Evolutionary conservation across 2,113 vertebrate species (phyloP).

Genomic region (Neolamprologus devosi): DNA sequence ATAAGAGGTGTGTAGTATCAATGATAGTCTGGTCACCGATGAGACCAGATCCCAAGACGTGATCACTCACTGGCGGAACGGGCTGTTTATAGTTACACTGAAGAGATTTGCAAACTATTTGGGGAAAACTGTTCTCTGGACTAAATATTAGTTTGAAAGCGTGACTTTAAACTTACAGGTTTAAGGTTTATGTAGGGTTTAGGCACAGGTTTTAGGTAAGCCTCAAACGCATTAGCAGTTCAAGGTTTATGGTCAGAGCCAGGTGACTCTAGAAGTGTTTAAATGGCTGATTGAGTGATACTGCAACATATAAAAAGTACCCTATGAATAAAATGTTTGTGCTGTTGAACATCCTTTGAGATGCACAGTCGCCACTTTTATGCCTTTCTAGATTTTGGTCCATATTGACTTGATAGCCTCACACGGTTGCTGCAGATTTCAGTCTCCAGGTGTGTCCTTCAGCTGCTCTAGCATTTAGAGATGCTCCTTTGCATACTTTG

Average conservation of each 20-base stretch:
- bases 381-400: not conserved
- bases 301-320: not conserved
- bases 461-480: not conserved
- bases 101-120: not conserved
- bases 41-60: not conserved
- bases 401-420: not conserved
- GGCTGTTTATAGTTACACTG: not conserved
- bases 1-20: not conserved
- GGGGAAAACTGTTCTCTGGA: not conserved
- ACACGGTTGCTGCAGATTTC: not conserved
- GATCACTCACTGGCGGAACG: not conserved
- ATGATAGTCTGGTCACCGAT: not conserved
- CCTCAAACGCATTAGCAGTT: not conserved
- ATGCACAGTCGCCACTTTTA: not conserved
- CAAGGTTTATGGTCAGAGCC: not conserved
- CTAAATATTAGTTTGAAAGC: not conserved
- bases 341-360: not conserved
- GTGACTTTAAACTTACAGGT: not conserved
- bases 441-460: not conserved
- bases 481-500: not conserved
- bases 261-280: not conserved
- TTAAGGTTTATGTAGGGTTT: not conserved
- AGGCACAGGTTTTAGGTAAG: not conserved
- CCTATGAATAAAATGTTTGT: not conserved
- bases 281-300: not conserved